Base-by-base conservation (phyloP, 2,113 vertebrate species). In the Cervus canadensis region DNA sequence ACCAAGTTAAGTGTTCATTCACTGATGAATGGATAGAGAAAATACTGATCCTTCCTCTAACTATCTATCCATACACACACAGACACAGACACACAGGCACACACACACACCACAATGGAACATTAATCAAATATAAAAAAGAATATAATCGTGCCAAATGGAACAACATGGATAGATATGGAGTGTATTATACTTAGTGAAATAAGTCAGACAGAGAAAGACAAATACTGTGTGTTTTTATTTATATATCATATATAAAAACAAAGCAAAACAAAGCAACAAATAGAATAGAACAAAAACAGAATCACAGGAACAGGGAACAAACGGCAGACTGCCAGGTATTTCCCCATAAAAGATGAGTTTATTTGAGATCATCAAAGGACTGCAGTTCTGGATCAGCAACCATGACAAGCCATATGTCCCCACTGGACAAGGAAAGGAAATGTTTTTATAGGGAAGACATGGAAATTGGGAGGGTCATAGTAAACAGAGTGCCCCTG, bases 381-480 rank as follows among this genome's bases (percentile, higher is more conserved):
- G 11, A 13, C 11, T 13, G 71, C 36, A 43, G 21, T 74, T 74
- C 36, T 0, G 19, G 21, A 74, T 74, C 71, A 13, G 71, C 21
- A 23, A 74, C 21, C 5, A 43, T 25, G 71, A 74, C 1, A 11
- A 74, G 21, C 21, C 21, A 7, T 0, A 40, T 43, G 11, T 71
- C n/a, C n/a, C 67, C 67, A 12, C n/a, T 40, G n/a, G 10, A 71
- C 19, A 71, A 67, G n/a, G n/a, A 40, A 40, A 71, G n/a, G n/a
- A 40, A 71, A 12, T 71, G n/a, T 10, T 71, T 71, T 71, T 71
- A 36, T 40, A 71, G n/a, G 11, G n/a, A 40, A 71, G 10, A 71
- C 9, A 40, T 1, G 5, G n/a, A 71, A 2, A 40, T 36, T 1
- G 0, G 67, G n/a, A 40, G 0, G 21, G 10, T 74, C 0, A 74